Evolutionary conservation across 2,888 invertebrate species (phyloP), one percentile per base, ranked within the genome.

Genomic region (Elaeidobius kamerunicus): DNA sequence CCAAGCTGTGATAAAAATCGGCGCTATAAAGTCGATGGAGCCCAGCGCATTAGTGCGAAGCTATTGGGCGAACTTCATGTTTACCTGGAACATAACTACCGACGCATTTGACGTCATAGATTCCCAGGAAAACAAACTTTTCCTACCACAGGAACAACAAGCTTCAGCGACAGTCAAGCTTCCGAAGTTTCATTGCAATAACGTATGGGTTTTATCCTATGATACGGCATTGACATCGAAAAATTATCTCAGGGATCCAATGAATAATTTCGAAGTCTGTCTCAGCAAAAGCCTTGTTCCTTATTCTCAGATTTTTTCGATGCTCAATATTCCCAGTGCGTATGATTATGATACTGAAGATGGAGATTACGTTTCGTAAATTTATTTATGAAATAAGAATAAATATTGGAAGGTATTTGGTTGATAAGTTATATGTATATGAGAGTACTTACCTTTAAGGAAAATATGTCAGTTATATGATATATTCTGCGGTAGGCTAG

Each of bases 1-100:
- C 59, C 70, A 71, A 58, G 73, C 72, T 60, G 69, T 69, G 63
- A 73, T 74, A 60, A 73, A 71, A 66, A 71, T 74, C 51, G 71
- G 71, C 60, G 73, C 73, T 19, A 56, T 69, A 46, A 57, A 59
- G 34, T 63, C 65, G 52, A 59, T 62, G 45, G 65, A 63, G 38
- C 60, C 66, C 2, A 55, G 64, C 41, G 63, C 66, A 11, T 66
- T 65, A 54, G 68, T 68, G 17, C 65, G 70, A 52, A 62, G 65
- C 20, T 73, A 67, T 59, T 63, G 67, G 11, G 63, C 72, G 9
- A 66, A 67, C 50, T 72, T 70, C 55, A 59, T 72, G 47, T 73
- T 73, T 58, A 63, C 68, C 7, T 74, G 74, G 74, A 72, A 71
- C 55, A 72, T 74, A 20, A 64, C 64, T 38, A 69, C 65, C 19